phyloP scores from a whole-genome alignment of 2,888 invertebrate genomes.

The Carterocephalus palaemon region DNA sequence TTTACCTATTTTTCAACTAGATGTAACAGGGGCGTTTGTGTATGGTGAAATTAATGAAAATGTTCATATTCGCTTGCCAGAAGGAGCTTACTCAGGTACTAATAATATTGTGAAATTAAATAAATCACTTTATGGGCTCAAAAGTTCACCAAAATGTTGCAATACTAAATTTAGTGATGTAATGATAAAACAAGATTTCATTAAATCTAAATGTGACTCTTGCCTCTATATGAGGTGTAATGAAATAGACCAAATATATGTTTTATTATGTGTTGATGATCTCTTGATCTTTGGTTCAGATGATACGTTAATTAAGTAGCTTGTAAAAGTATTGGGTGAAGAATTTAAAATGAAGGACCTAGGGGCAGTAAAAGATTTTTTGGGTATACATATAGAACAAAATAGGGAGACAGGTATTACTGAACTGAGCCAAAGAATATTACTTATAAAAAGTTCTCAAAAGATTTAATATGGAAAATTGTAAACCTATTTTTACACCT shows the following conservation, averaged over 20 bases:
- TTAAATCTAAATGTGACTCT: constrained; percentile 27
- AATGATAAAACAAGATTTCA: constrained; percentile 30
- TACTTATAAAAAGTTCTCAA: neutral
- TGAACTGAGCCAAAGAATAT: too few species aligned
- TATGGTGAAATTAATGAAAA: too few species aligned
- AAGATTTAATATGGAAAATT: constrained; percentile 5
- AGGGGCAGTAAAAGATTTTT: neutral
- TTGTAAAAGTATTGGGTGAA: neutral
- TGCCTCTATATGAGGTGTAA: constrained; percentile 29
- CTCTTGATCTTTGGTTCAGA: constrained; percentile 26
- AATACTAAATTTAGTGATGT: constrained; percentile 33
- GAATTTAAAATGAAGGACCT: constrained; percentile 9
- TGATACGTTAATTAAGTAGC: neutral
- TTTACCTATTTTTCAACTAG: too few species aligned
- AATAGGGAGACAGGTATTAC: constrained; percentile 5
- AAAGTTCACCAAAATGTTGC: constrained; percentile 32
- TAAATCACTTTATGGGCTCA: too few species aligned
- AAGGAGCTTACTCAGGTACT: too few species aligned
- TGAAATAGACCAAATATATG: constrained; percentile 23
- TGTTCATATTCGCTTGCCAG: too few species aligned
- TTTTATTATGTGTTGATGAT: constrained; percentile 31
- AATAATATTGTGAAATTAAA: too few species aligned
- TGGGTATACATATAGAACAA: constrained; percentile 8
- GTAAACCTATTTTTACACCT: too few species aligned
- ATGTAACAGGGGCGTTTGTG: too few species aligned